Percentiles rank a stretch among this genome's conserved stretches.
Conservation (phyloP, 2,888 invertebrate species). For the Apodemia mormo region DNA sequence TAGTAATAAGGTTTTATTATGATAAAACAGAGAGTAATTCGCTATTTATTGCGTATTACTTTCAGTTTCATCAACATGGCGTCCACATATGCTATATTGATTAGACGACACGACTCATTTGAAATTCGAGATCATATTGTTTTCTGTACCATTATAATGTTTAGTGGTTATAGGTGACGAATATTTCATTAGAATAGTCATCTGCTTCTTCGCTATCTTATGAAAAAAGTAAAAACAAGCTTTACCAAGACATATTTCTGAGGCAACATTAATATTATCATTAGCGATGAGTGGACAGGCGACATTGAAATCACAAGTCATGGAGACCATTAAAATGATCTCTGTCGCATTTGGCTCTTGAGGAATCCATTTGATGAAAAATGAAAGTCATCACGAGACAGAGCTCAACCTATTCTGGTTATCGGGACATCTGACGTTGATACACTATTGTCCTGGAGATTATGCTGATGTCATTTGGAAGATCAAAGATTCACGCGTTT, state of each 20-base stretch:
- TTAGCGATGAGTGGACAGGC: conserved; percentile 74
- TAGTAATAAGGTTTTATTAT: too few species aligned
- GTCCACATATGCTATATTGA: too few species aligned
- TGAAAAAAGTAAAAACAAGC: background rate
- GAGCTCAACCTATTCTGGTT: conserved; percentile 52
- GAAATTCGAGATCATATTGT: too few species aligned
- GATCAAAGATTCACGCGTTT: conserved; percentile 8
- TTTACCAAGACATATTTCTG: conserved; percentile 47
- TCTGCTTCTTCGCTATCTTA: too few species aligned
- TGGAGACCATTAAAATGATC: conserved; percentile 51
- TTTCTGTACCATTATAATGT: too few species aligned
- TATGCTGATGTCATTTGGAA: conserved; percentile 59
- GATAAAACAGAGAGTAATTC: too few species aligned
- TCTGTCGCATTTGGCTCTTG: conserved; percentile 39
- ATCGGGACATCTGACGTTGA: conserved; percentile 79
- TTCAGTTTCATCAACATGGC: too few species aligned
- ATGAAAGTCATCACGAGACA: conserved; percentile 48
- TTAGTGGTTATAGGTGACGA: too few species aligned
- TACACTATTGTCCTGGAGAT: conserved; percentile 68
- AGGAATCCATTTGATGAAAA: conserved; percentile 37
- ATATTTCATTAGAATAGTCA: too few species aligned
- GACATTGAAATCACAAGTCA: conserved; percentile 74
- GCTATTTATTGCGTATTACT: too few species aligned
- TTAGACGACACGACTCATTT: too few species aligned
- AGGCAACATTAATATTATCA: conserved; percentile 78